Base-by-base conservation (phyloP, 2,888 invertebrate species). In the Dryocosmus kuriphilus region DNA sequence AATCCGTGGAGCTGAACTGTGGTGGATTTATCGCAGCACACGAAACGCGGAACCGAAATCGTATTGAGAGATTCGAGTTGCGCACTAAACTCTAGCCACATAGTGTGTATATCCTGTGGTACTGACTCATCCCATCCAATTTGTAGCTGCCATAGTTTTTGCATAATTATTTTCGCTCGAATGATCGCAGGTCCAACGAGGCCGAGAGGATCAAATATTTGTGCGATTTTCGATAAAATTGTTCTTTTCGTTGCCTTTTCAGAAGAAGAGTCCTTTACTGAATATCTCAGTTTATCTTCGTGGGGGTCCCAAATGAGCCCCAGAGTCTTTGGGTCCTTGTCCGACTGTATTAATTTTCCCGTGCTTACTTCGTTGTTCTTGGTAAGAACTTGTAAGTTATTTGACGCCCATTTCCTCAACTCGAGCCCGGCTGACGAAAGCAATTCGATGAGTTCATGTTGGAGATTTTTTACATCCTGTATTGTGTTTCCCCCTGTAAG, bases 91-190 rank as follows among this genome's bases (percentile, higher is more conserved):
- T 77, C 27, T 8, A 11, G 6, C 74, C 79, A 77, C 2, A 14
- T 5, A 2, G 41, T 35, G 22, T 74, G 76, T 6, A 76, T 32
- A 4, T 55, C 30, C 22, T 11, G 30, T 16, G 82, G 82, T 1
- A 83, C 38, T 2, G 35, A n/a, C 14, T 82, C 80, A 63, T 87
- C 85, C 85, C 85, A 85, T 5, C 30, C 41, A 35, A 76, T 1
- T 32, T 79, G 19, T n/a, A 67, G 9, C 19, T n/a, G n/a, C n/a
- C n/a, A n/a, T n/a, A n/a, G n/a, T n/a, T n/a, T n/a, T n/a, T n/a
- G n/a, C n/a, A n/a, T n/a, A n/a, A n/a, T n/a, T n/a, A n/a, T n/a
- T n/a, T n/a, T n/a, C n/a, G n/a, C n/a, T n/a, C n/a, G n/a, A 4
- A 81, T 74, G 5, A 81, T 71, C 1, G 74, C 62, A 14, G 80